Evolutionary conservation across 2,888 invertebrate genomes (phyloP), one percentile per base, ranked within the genome.

Genomic region (Eupithecia inturbata): DNA sequence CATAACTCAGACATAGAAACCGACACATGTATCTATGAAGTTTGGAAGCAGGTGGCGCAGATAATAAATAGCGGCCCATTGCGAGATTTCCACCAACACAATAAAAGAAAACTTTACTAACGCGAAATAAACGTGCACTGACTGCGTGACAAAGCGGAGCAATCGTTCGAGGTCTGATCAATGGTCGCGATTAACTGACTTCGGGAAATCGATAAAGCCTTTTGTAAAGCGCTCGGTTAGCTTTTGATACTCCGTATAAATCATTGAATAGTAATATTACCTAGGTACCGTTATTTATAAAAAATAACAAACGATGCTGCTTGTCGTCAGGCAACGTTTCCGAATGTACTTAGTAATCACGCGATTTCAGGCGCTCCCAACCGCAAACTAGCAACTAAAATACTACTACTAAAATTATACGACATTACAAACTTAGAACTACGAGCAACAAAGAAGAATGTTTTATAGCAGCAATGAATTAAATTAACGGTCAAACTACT

Each of bases 11-110:
- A 88, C 83, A 84, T 84, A 85, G 82, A 83, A 87, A 83, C 85
- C 86, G 84, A 86, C 85, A 85, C 83, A 82, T 82, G 82, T 81
- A 83, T 80, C 82, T 82, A 83, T 85, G 84, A 88, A 89, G 87
- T 88, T 90, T 86, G 77, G 84, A 81, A 88, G 83, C 91, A 91
- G 91, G 88, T 91, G 91, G 82, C 80, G 79, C 77, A 75, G 74
- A 80, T 82, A 81, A 82, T 82, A 75, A 83, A 84, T 80, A 74
- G 76, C 66, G 26, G 68, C 72, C 67, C 68, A 81, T 81, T 81
- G 73, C 77, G 68, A 77, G 71, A 75, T 79, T 77, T 75, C 75
- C 60, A 73, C 73, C 70, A 71, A 73, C 70, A 78, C 72, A 78
- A 80, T 79, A 79, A 74, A 71, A 77, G 74, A 76, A 76, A 73